Percentiles rank a stretch among this genome's conserved stretches.
phyloP scores from a whole-genome alignment of 2,888 invertebrate genomes.

The Agrotis ipsilon region DNA sequence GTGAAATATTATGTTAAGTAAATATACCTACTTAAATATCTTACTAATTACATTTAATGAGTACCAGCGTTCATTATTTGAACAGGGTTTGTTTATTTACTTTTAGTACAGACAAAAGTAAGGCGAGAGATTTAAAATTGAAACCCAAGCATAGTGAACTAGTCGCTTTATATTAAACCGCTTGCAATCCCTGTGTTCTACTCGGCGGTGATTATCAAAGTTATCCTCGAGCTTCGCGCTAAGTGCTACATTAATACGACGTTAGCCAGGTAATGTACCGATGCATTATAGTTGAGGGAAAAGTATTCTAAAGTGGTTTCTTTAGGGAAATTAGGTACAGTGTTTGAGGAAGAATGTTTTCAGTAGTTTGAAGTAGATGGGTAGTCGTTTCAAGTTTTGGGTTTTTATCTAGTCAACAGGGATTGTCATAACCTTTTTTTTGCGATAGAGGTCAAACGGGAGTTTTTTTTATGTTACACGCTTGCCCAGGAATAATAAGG shows the following conservation, averaged over 20 bases:
- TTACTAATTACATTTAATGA: no score
- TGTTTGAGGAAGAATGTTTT: neutral
- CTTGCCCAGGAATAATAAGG: no score
- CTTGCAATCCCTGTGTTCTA: constrained; percentile 19
- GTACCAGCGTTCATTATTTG: neutral
- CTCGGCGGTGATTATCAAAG: constrained; percentile 53
- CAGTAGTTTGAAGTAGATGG: no score
- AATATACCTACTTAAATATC: no score
- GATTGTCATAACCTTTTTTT: no score
- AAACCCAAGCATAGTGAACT: neutral
- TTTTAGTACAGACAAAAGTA: neutral
- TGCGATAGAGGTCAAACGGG: no score
- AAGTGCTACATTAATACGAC: constrained; percentile 53
- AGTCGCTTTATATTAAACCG: constrained; percentile 36
- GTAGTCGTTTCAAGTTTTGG: no score
- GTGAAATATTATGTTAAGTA: no score
- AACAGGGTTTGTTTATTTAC: neutral
- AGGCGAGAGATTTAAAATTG: constrained; percentile 3
- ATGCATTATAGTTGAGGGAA: constrained; percentile 29
- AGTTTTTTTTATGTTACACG: no score
- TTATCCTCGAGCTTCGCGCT: constrained; percentile 37
- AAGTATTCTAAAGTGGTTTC: constrained; percentile 1
- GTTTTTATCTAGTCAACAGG: no score
- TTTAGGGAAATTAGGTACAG: neutral
- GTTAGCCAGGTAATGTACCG: constrained; percentile 34